Conservation (phyloP, 1,140 invertebrate species). For the Ditylenchus dipsaci region DNA sequence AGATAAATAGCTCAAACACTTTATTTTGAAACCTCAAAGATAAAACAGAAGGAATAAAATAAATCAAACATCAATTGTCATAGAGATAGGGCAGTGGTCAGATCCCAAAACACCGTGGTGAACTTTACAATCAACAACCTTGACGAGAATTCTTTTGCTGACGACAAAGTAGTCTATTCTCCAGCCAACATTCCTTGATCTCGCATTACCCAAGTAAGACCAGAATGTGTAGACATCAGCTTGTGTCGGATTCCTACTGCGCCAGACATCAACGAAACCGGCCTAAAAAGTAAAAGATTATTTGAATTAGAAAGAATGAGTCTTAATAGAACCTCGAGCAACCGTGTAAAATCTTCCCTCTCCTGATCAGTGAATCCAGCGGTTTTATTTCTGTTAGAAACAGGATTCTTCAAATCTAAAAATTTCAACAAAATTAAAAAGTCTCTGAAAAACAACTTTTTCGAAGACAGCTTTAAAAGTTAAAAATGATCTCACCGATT, state of each 20-base stretch:
- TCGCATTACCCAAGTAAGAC: slow-evolving; percentile 76
- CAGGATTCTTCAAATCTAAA: slow-evolving; percentile 85
- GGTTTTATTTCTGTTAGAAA: slow-evolving; percentile 77
- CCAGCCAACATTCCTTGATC: slow-evolving; percentile 89
- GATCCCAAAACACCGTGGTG: slow-evolving; percentile 73
- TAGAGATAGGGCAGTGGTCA: slow-evolving; percentile 75
- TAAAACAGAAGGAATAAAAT: neutral
- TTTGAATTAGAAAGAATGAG: too few relatives aligned
- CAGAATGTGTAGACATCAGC: slow-evolving; percentile 85
- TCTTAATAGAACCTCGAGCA: slow-evolving; percentile 64
- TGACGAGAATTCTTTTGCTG: slow-evolving; percentile 71
- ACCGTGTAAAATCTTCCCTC: slow-evolving; percentile 78
- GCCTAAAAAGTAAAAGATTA: slow-evolving; percentile 59
- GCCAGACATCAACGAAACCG: slow-evolving; percentile 78
- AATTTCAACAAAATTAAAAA: neutral
- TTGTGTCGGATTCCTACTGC: slow-evolving; percentile 79
- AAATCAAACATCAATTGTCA: slow-evolving; percentile 32
- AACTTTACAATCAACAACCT: slow-evolving; percentile 76
- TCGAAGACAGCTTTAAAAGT: neutral
- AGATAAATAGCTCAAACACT: too few relatives aligned
- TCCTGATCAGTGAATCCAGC: slow-evolving; percentile 94
- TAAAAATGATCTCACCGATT: slow-evolving; percentile 72
- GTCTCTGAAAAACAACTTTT: neutral
- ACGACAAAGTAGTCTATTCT: slow-evolving; percentile 88
- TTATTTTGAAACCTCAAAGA: too few relatives aligned